Percentiles rank a stretch among this genome's conserved stretches.
These are phyloP conservation scores for Eueides isabella DNA, from an alignment of 1,140 invertebrate genomes.

Conservation along the genomic window DNA sequence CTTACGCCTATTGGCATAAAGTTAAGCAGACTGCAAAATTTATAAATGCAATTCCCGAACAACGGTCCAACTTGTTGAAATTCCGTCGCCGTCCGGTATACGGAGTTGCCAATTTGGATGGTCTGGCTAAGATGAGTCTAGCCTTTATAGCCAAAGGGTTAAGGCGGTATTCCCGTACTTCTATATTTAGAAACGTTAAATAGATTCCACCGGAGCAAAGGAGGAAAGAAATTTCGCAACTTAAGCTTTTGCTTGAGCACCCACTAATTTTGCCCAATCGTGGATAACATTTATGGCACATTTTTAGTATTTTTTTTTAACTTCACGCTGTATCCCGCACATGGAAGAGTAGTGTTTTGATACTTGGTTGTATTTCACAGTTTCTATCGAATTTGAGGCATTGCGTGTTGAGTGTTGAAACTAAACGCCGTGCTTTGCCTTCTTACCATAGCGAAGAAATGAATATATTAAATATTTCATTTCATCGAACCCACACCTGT, in stretches of 20 bases:
- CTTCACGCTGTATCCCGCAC: too few relatives aligned
- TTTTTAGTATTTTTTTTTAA: too few relatives aligned
- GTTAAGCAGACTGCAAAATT: conserved; percentile 35
- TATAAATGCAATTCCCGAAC: conserved; percentile 52
- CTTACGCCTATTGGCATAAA: conserved; percentile 50
- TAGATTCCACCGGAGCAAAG: conserved; percentile 57
- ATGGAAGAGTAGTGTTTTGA: too few relatives aligned
- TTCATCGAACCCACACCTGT: too few relatives aligned
- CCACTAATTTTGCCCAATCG: conserved; percentile 67
- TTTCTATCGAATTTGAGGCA: too few relatives aligned
- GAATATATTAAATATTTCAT: too few relatives aligned
- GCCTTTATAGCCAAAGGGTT: conserved; percentile 51
- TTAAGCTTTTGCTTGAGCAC: conserved; percentile 65
- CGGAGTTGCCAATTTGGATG: conserved; percentile 61
- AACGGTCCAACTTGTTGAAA: conserved; percentile 76
- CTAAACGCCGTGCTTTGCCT: too few relatives aligned
- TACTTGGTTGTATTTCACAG: too few relatives aligned
- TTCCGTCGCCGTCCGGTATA: conserved; percentile 69
- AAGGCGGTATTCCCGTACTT: conserved; percentile 53
- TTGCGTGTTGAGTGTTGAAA: too few relatives aligned
- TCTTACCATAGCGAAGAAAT: too few relatives aligned
- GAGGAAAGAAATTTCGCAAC: conserved; percentile 77
- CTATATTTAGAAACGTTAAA: conserved; percentile 37
- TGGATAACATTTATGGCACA: conserved; percentile 58
- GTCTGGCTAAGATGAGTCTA: conserved; percentile 39